Evolutionary conservation across 2,888 invertebrate species (phyloP).

Genomic region (Trilocha varians): DNA sequence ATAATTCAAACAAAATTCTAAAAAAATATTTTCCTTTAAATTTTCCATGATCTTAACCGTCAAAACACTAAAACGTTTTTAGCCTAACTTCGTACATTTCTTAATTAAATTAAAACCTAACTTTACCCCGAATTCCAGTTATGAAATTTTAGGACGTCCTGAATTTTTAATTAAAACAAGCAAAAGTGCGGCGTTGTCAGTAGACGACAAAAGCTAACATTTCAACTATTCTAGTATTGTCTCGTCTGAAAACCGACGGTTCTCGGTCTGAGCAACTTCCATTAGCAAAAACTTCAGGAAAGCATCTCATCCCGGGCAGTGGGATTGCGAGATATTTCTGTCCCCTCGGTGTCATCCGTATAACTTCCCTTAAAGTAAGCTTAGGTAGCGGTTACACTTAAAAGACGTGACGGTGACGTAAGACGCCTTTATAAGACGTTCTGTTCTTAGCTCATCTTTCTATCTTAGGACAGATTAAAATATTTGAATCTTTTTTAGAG

Average conservation of each 20-base stretch:
- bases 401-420: too few relatives aligned
- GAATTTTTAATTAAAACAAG: slow-evolving; percentile 12
- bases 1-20: too few relatives aligned
- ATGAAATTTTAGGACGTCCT: background rate
- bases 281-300: slow-evolving; percentile 45
- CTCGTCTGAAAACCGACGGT: slow-evolving; percentile 27
- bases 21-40: too few relatives aligned
- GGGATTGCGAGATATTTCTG: slow-evolving; percentile 58
- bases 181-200: slow-evolving; percentile 21
- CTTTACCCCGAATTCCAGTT: too few relatives aligned
- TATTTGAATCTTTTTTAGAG: too few relatives aligned
- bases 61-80: too few relatives aligned
- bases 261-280: slow-evolving; percentile 40
- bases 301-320: slow-evolving; percentile 43
- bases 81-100: background rate
- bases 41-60: too few relatives aligned
- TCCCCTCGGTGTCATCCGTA: slow-evolving; percentile 63
- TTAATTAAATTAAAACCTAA: background rate
- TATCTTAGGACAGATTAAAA: too few relatives aligned
- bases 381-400: too few relatives aligned
- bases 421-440: too few relatives aligned
- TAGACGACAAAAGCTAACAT: slow-evolving; percentile 37
- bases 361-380: slow-evolving; percentile 62
- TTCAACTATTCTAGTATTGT: slow-evolving; percentile 34
- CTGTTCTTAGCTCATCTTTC: too few relatives aligned